Evolutionary conservation across 2,888 invertebrate genomes (phyloP), one percentile per base, ranked within the genome.

Genomic region (Scaptomyza caliginosa): DNA sequence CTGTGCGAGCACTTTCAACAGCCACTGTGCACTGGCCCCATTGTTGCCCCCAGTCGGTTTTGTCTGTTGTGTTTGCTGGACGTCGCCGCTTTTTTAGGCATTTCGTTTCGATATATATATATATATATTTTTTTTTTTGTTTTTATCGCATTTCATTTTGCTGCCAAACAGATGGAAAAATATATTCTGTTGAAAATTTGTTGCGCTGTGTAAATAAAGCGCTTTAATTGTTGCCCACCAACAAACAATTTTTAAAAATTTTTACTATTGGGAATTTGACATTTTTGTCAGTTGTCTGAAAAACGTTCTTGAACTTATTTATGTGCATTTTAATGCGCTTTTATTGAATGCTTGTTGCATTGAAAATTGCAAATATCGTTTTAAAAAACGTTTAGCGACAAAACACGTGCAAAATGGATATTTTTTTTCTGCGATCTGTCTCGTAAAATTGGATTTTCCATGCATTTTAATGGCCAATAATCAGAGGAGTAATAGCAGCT

Each of bases 11-110:
- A 64, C 70, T 66, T 71, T 74, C 62, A 42, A 30, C 78, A 64
- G 78, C 62, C 73, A 78, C 85, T 68, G 73, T 67, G 19, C 45
- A 17, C 26, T 59, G 74, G 64, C 60, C 73, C 50, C 69, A 74
- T 73, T 74, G 57, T 73, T 76, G 73, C 62, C 52, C 52, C 30
- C 30, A 30, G 64, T 54, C 48, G 49, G 62, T 65, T 77, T 16
- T 34, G 34, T 34, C 8, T 34, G 13, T 32, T 32, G 13, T 32
- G 79, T 79, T 82, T 78, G 50, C 74, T 63, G 63, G 52, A 59
- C 54, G 43, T 24, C 34, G 59, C 39, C 46, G 28, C 28, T 46
- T 51, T 48, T 45, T 42, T 58, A 54, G 50, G 38, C 50, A 54
- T 40, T 39, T 40, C 36, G 30, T 42, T 49, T 16, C 36, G 36